A percentile compares a stretch with the other conserved stretches of the same genome.
phyloP scores from a whole-genome alignment of 2,888 invertebrate species.

The Electrophaes corylata region DNA sequence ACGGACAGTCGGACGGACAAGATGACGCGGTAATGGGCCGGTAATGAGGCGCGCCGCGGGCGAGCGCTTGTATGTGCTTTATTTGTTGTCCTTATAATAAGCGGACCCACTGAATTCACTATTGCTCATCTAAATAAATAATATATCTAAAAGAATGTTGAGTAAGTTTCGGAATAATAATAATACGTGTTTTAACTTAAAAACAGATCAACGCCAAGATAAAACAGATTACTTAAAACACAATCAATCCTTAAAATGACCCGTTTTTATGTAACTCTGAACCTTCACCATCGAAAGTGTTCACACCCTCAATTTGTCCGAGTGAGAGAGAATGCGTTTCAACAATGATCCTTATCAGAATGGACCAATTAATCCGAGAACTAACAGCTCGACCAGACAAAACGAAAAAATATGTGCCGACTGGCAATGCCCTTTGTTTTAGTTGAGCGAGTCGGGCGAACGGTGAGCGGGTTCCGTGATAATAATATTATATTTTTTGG shows the following conservation, averaged over 20 bases:
- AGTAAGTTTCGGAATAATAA: too few species aligned
- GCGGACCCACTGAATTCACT: too few species aligned
- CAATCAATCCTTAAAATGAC: too few species aligned
- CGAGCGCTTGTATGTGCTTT: conserved; percentile 17
- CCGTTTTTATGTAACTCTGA: too few species aligned
- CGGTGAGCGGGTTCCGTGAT: conserved; percentile 24
- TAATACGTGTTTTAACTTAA: too few species aligned
- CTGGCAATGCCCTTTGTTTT: conserved; percentile 11
- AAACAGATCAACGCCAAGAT: too few species aligned
- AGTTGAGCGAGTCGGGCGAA: not conserved
- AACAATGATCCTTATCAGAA: conserved; percentile 18
- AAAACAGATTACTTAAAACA: too few species aligned
- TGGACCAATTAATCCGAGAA: conserved; percentile 68
- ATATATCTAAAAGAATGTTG: too few species aligned
- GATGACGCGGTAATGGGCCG: conserved; percentile 50
- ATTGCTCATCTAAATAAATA: too few species aligned
- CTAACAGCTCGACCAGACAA: conserved; percentile 60
- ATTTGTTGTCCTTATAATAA: conserved; percentile 4
- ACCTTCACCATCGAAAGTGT: too few species aligned
- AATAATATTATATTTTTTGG: too few species aligned
- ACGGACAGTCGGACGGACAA: conserved; percentile 47
- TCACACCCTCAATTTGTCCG: conserved; percentile 36
- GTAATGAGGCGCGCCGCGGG: conserved; percentile 48
- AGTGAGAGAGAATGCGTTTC: conserved; percentile 9
- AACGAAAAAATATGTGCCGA: conserved; percentile 38